phyloP scores from a whole-genome alignment of 2,888 invertebrate genomes.

The Paralinhomoeus sp. region DNA sequence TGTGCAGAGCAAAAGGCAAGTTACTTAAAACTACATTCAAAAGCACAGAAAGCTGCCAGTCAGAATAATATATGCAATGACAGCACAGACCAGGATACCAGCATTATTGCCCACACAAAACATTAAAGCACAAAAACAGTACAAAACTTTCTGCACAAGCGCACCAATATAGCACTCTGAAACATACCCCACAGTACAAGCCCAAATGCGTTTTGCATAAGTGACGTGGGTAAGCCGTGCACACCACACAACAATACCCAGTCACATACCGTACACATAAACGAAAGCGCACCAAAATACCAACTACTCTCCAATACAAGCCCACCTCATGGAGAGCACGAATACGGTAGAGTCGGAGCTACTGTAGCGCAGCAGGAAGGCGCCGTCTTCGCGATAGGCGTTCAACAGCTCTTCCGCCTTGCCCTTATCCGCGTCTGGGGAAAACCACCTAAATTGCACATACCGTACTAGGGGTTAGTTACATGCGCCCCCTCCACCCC shows the following conservation, averaged over 20 bases:
- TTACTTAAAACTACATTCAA: no score
- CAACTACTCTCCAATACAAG: neutral
- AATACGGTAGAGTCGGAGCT: slow-evolving; percentile 61
- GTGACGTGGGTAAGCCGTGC: no score
- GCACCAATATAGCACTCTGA: neutral
- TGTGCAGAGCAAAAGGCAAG: no score
- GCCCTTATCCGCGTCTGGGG: neutral
- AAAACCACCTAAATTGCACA: slow-evolving; percentile 13
- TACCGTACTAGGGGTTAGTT: no score
- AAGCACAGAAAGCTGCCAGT: no score
- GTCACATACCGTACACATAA: no score
- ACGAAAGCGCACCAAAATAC: neutral
- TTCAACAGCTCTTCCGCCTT: slow-evolving; percentile 44
- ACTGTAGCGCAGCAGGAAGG: slow-evolving; percentile 74
- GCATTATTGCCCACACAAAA: no score
- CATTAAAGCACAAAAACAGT: neutral
- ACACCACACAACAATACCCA: no score
- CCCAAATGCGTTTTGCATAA: neutral
- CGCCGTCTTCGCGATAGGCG: slow-evolving; percentile 62
- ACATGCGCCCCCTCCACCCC: no score
- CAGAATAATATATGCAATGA: no score
- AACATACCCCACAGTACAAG: neutral
- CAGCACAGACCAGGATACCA: no score
- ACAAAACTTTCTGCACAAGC: neutral
- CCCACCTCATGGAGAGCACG: slow-evolving; percentile 73